These are phyloP conservation scores for Trichacis sp. DNA, from an alignment of 2,888 invertebrate species.

Conservation along the genomic window DNA sequence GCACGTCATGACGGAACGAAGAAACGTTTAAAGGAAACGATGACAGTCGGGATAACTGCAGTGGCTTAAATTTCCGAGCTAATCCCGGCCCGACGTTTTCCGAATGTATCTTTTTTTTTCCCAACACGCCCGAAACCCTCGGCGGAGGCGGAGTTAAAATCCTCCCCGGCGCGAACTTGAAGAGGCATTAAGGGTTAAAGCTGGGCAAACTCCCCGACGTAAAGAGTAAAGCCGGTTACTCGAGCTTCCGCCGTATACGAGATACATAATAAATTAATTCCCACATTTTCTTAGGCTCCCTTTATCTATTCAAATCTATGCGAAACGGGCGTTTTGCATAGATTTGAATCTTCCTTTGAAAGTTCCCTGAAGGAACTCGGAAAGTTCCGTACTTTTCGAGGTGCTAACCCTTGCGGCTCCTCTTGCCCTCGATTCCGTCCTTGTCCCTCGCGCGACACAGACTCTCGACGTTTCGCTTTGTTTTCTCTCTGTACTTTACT, in stretches of 20 bases:
- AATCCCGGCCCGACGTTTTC: slow-evolving; percentile 17
- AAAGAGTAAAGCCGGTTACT: slow-evolving; percentile 56
- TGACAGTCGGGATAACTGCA: slow-evolving; percentile 10
- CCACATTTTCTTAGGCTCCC: slow-evolving; percentile 60
- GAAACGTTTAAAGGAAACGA: slow-evolving; percentile 9
- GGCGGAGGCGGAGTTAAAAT: slow-evolving; percentile 26
- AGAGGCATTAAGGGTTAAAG: slow-evolving; percentile 54
- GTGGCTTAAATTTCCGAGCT: slow-evolving; percentile 21
- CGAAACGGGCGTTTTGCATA: slow-evolving; percentile 64
- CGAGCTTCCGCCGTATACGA: slow-evolving; percentile 48
- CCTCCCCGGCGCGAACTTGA: slow-evolving; percentile 49
- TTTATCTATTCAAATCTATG: slow-evolving; percentile 69
- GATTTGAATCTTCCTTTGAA: slow-evolving; percentile 10
- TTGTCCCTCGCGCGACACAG: slow-evolving; percentile 15
- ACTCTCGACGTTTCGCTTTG: slow-evolving; percentile 23
- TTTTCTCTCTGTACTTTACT: slow-evolving; percentile 41
- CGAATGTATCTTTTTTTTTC: slow-evolving; percentile 15
- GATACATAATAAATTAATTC: slow-evolving; percentile 69
- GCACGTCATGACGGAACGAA: neutral
- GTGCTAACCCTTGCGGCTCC: slow-evolving; percentile 61
- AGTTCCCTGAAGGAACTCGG: neutral
- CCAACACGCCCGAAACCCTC: slow-evolving; percentile 1
- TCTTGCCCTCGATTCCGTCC: slow-evolving; percentile 31
- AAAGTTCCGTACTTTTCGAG: slow-evolving; percentile 47
- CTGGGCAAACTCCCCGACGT: slow-evolving; percentile 47